Evolutionary conservation across 2,888 invertebrate species (phyloP), one percentile per base, ranked within the genome.

Genomic region (Hyposoter dolosus): DNA sequence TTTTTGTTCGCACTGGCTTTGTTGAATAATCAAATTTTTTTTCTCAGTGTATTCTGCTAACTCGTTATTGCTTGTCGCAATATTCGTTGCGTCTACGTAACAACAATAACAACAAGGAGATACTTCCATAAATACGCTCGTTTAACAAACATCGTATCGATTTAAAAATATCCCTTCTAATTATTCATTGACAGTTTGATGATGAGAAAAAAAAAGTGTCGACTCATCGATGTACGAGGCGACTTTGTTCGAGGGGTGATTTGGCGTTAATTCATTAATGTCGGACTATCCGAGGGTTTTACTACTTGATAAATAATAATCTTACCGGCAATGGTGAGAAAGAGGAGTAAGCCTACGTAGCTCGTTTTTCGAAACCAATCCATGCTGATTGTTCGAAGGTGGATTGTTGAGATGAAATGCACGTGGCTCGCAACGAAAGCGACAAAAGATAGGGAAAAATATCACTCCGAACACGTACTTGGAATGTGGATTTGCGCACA

Each of bases 281-380:
- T 81, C 86, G 32, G 81, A 83, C 69, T 60, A 45, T 32, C 1
- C 63, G 40, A 56, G 35, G 19, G 40, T 28, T 28, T 47, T 0
- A 74, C 83, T 83, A 82, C 83, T 86, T 7, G 72, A 69, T 40
- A 15, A 60, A 60, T 47, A 63, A 50, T 50, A 68, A 17, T 19
- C 86, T 86, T 82, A 86, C 86, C 86, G 56, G 86, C 68, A 12
- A 83, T 68, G n/a, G 69, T 19, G 65, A 86, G 19, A 68, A 78
- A 53, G 28, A 83, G 56, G 81, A 78, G 53, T 23, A 86, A 82
- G 83, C 83, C 86, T 56, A 83, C n/a, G 56, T 60, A 71, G 83
- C 86, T 77, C 66, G 50, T 79, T 77, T 40, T 65, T 63, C 69
- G 74, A 7, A 53, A 53, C 78, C 86, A 82, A 83, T 86, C 86